Evolutionary conservation across 1,140 invertebrate genomes (phyloP), one percentile per base, ranked within the genome.

Genomic region (Nasonia giraulti): DNA sequence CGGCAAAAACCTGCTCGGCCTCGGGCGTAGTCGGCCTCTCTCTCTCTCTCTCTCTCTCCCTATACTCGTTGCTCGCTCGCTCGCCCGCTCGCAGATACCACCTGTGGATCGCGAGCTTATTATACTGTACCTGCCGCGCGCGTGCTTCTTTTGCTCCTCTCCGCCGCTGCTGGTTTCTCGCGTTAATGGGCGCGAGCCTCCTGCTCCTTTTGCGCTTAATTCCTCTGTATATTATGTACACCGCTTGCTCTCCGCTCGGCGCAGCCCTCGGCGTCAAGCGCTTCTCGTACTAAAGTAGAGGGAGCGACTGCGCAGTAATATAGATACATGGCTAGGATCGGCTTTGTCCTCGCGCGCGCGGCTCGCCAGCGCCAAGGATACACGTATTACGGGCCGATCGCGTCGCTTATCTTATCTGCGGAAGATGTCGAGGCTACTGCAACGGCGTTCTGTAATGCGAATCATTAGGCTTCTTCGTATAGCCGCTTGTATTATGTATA

Each of bases 1-100:
- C 85, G 83, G 88, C 89, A 90, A 91, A 91, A 92, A 91, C 92
- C 90, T 92, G 91, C 91, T 90, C 89, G 90, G 91, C 91, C 91
- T 90, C 86, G 87, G 91, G 92, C 88, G 78, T 87, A 89, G 55
- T 88, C 87, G 68, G 68, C 68, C 87, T 14, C 85, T 87, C 50
- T 55, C 50, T 55, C 27, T 27, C 27, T 27, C 27, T 27, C 27
- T 27, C 27, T 27, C 27, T 27, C 27, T 27, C 1, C 27, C 82
- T 80, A 11, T 37, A 23, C 80, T 81, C 79, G 11, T 69, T 40
- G 20, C 87, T 81, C 80, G 23, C 69, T 84, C 84, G 23, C 82
- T 78, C 78, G 14, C 55, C 20, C 82, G 73, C 85, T 75, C 77
- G 55, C 17, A 62, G 86, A 83, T 85, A 80, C 88, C 86, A 88